These are phyloP conservation scores for Carposina sasakii DNA, from an alignment of 1,140 invertebrate genomes.

Conservation along the genomic window DNA sequence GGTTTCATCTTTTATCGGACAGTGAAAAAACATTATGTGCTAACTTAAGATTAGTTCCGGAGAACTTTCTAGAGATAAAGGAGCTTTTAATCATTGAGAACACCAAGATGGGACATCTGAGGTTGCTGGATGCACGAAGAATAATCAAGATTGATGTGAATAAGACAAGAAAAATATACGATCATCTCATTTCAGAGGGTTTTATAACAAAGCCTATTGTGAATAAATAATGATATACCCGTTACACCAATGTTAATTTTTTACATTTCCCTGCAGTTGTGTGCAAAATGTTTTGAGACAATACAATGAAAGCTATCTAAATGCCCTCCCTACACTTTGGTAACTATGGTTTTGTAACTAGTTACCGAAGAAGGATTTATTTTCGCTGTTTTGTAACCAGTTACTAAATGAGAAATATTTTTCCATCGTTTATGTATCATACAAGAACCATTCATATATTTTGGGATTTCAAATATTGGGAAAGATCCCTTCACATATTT, in stretches of 20 bases:
- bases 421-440: no score
- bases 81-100: constrained; percentile 82
- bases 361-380: no score
- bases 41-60: constrained; percentile 80
- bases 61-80: constrained; percentile 85
- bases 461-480: no score
- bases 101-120: constrained; percentile 79
- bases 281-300: no score
- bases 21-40: constrained; percentile 86
- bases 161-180: constrained; percentile 92
- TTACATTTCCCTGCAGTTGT: no score
- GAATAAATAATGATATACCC: constrained; percentile 24
- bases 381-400: no score
- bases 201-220: constrained; percentile 75
- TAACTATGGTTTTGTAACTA: neutral
- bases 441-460: no score
- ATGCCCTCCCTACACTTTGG: no score
- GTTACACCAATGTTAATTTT: no score
- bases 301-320: no score
- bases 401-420: no score
- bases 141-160: constrained; percentile 95
- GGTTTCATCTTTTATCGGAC: constrained; percentile 82
- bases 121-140: constrained; percentile 84
- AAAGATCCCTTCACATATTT: no score
- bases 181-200: constrained; percentile 83